phyloP scores from a whole-genome alignment of 1,140 invertebrate species.

The Apis laboriosa region DNA sequence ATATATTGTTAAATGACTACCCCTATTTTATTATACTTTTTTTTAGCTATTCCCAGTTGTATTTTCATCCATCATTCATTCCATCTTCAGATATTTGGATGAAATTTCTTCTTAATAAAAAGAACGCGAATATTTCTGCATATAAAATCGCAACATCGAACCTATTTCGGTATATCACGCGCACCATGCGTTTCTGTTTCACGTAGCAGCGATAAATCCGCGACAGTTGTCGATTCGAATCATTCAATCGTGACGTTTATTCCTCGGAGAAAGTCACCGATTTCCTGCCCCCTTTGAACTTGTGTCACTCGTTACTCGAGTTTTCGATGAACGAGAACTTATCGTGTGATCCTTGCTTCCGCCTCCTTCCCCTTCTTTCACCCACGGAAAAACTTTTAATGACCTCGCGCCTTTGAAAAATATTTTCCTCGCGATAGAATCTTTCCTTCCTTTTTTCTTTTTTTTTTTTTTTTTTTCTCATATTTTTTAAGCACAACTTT shows the following conservation, averaged over 20 bases:
- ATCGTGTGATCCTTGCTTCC: background rate
- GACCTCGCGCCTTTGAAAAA: constrained; percentile 1
- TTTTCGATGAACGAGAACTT: background rate
- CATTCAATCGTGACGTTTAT: constrained; percentile 42
- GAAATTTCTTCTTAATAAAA: too few species aligned
- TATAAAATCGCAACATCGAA: too few species aligned
- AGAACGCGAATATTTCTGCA: too few species aligned
- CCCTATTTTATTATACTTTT: too few species aligned
- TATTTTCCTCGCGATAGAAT: background rate
- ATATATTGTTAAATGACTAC: too few species aligned
- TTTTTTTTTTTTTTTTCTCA: background rate
- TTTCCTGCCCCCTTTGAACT: background rate
- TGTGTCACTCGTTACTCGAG: constrained; percentile 10
- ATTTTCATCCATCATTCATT: too few species aligned
- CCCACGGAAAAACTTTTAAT: background rate
- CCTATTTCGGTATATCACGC: background rate
- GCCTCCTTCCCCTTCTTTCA: background rate
- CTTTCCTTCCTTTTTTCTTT: too few species aligned
- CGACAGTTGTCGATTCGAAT: constrained; percentile 51
- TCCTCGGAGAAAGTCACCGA: background rate
- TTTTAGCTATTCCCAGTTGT: too few species aligned
- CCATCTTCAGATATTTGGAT: too few species aligned
- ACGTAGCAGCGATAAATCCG: too few species aligned
- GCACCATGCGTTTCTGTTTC: background rate
- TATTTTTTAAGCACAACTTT: background rate